A percentile compares a stretch with the other conserved stretches of the same genome.
Conservation (phyloP, 37 sponge, comb jelly and placozoan genomes). For the Chondrosia reniformis region DNA sequence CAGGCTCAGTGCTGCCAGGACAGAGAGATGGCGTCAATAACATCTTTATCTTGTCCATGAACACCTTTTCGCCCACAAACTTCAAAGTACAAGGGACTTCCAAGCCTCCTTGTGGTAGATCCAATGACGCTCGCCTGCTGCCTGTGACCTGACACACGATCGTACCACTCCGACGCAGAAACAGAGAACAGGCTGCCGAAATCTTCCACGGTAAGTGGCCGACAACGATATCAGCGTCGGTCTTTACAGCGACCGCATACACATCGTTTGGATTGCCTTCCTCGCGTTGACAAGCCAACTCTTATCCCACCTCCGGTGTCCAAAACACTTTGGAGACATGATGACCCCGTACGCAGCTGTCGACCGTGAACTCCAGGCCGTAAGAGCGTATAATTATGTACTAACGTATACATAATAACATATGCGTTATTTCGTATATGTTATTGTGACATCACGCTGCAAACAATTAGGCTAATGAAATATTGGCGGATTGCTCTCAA, state of each 20-base stretch:
- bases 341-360: not conserved
- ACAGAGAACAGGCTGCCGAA: slow-evolving; percentile 27
- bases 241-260: slow-evolving; percentile 31
- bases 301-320: slow-evolving; percentile 13
- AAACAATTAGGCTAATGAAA: not conserved
- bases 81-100: slow-evolving; percentile 25
- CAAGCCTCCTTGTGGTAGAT: slow-evolving; percentile 38
- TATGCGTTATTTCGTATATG: not conserved
- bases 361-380: not conserved
- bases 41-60: slow-evolving; percentile 24
- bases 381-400: not conserved
- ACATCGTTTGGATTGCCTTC: slow-evolving; percentile 9
- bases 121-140: not conserved
- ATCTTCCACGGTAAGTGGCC: slow-evolving; percentile 35
- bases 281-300: slow-evolving; percentile 2
- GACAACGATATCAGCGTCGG: not conserved
- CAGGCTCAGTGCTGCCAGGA: not conserved
- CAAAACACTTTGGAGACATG: slow-evolving; percentile 29
- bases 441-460: not conserved
- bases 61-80: not conserved
- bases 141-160: slow-evolving; percentile 25
- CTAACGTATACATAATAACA: not conserved
- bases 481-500: no score
- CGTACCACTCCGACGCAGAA: slow-evolving; percentile 2
- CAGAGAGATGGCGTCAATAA: not conserved